These are phyloP conservation scores for Orchesellides sinensis DNA, from an alignment of 2,888 invertebrate species.

Conservation along the genomic window DNA sequence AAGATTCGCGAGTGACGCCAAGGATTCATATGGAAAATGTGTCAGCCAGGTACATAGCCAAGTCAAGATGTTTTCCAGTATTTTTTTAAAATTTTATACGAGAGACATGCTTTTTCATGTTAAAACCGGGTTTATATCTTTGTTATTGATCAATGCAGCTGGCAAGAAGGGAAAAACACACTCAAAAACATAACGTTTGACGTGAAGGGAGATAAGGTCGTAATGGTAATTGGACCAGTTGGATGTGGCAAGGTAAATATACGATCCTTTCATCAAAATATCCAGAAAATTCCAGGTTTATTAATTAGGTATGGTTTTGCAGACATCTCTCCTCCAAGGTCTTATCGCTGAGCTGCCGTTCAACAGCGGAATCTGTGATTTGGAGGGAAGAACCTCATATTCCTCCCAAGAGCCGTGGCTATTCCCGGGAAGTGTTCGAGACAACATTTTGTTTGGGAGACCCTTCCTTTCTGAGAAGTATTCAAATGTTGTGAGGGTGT, in stretches of 20 bases:
- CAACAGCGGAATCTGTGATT: slow-evolving; percentile 48
- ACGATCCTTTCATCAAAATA: background rate
- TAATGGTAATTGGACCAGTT: slow-evolving; percentile 68
- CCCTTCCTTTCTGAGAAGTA: slow-evolving; percentile 55
- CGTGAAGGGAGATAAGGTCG: slow-evolving; percentile 58
- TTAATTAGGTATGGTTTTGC: slow-evolving; percentile 7
- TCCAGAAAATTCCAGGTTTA: background rate
- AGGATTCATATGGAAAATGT: slow-evolving; percentile 76
- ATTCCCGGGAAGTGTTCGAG: slow-evolving; percentile 79
- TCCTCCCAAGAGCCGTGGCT: slow-evolving; percentile 73
- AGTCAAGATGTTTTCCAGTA: background rate
- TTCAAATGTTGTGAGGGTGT: slow-evolving; percentile 78
- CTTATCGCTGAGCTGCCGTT: slow-evolving; percentile 70
- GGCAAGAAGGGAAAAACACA: slow-evolving; percentile 47
- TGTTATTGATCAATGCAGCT: slow-evolving; percentile 31
- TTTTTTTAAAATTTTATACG: background rate
- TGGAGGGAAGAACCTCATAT: slow-evolving; percentile 69
- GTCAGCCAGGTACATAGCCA: slow-evolving; percentile 42
- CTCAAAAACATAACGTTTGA: slow-evolving; percentile 59
- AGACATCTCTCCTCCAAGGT: slow-evolving; percentile 70
- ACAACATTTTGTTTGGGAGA: slow-evolving; percentile 78
- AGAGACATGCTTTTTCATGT: background rate
- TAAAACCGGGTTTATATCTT: slow-evolving; percentile 4
- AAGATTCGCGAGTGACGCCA: slow-evolving; percentile 22
- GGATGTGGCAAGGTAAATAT: slow-evolving; percentile 56